These are phyloP conservation scores for Cryptocephalus primarius DNA, from an alignment of 2,888 invertebrate species.

Conservation along the genomic window DNA sequence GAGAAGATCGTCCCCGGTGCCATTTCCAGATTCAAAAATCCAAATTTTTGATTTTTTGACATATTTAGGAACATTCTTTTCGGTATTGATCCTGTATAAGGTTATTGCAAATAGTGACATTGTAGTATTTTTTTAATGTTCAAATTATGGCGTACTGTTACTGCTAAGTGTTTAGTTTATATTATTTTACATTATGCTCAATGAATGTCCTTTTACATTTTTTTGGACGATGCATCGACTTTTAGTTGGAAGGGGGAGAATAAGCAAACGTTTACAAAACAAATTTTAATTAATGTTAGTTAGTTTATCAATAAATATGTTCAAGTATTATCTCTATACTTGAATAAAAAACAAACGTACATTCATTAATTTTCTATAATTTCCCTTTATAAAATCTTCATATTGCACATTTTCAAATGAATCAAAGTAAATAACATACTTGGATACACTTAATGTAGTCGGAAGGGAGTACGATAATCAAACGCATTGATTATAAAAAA, in stretches of 20 bases:
- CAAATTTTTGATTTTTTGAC: neutral
- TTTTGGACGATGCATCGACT: too few relatives aligned
- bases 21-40: neutral
- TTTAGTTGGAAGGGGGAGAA: neutral
- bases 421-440: too few relatives aligned
- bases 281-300: slow-evolving; percentile 28
- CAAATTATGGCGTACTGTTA: neutral
- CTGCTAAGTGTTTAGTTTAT: neutral
- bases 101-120: neutral
- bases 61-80: too few relatives aligned
- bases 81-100: neutral
- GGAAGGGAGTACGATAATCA: too few relatives aligned
- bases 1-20: neutral
- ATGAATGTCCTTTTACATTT: too few relatives aligned
- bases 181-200: too few relatives aligned
- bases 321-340: slow-evolving; percentile 12
- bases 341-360: too few relatives aligned
- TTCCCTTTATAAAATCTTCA: too few relatives aligned
- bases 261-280: slow-evolving; percentile 19
- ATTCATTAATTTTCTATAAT: too few relatives aligned
- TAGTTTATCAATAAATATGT: slow-evolving; percentile 28
- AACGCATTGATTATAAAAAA: too few relatives aligned
- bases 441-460: too few relatives aligned
- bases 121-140: neutral
- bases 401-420: too few relatives aligned